phyloP scores from a whole-genome alignment of 2,113 vertebrate species.

The Hemiprocne comata region DNA sequence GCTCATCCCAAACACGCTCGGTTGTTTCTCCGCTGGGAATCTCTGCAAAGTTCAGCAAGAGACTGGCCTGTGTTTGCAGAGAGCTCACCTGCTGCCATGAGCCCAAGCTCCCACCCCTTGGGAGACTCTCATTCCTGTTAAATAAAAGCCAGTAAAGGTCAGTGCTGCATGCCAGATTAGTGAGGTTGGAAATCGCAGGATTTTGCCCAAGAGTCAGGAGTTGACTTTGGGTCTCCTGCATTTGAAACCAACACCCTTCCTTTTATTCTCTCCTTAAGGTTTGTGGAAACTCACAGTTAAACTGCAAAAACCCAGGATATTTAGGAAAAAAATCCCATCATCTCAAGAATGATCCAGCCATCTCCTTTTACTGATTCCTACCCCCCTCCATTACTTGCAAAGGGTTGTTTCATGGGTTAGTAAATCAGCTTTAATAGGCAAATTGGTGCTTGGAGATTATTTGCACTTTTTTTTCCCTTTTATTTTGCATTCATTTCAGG shows the following conservation, averaged over 20 bases:
- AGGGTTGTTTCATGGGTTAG: neutral
- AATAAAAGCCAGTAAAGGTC: conserved; percentile 54
- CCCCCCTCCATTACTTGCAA: neutral
- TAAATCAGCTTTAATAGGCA: conserved; percentile 21
- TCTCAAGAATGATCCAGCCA: neutral
- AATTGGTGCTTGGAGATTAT: conserved; percentile 13
- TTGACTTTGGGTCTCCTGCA: neutral
- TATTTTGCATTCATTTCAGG: neutral
- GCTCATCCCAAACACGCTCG: neutral
- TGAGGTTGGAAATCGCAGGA: neutral
- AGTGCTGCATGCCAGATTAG: conserved; percentile 24
- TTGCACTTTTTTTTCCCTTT: neutral
- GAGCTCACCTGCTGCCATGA: neutral
- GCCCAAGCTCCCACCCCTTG: neutral
- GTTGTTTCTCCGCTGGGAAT: neutral
- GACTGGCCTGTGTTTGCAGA: neutral
- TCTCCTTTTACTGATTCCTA: neutral
- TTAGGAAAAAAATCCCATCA: neutral
- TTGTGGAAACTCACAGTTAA: neutral
- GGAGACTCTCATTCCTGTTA: neutral
- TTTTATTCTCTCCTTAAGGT: neutral
- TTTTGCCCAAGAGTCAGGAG: neutral
- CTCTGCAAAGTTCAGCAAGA: conserved; percentile 65
- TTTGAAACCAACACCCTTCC: neutral
- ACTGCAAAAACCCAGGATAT: neutral